Evolutionary conservation across 2,797 vertebrate species (phyloP), one percentile per base, ranked within the genome.

Genomic region (Falco biarmicus): DNA sequence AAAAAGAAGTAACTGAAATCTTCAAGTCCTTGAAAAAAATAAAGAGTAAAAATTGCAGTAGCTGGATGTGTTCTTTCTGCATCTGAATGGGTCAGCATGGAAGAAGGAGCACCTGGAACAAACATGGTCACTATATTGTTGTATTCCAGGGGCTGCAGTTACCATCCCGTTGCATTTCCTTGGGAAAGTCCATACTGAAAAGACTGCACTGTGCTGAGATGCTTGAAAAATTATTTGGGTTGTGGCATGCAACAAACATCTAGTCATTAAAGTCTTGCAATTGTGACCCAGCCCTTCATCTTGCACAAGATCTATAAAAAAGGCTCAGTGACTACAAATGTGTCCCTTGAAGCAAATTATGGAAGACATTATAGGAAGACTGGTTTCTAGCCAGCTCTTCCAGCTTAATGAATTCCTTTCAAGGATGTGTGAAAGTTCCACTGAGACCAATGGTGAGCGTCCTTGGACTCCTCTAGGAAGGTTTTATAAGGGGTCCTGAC

Each of bases 261-360:
- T 95, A 93, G 97, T 96, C 91, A 83, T 84, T 81, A 89, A 64
- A 93, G 79, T 89, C 95, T 92, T 69, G 86, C 66, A 87, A 77
- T 94, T 83, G 74, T 68, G 89, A 95, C 93, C 92, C 85, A 81
- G 86, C 93, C 89, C 94, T 97, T 87, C 92, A 80, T 93, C 89
- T 90, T 94, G 73, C 90, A 92, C 90, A 95, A 95, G 94, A 89
- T 76, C 94, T 84, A 84, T 95, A 93, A 98, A 97, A 94, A 90
- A 88, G 74, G 50, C 86, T 95, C 88, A 90, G 90, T 89, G 87
- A 95, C 96, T 96, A 69, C 86, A 84, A 90, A 94, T 92, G 86
- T 95, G 94, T 96, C 92, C 95, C 95, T 93, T 85, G 94, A 93
- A 97, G 93, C 93, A 96, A 96, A 96, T 95, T 95, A 95, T 75